phyloP scores from a whole-genome alignment of 2,797 vertebrate species.

The Phylloscopus collybita region DNA sequence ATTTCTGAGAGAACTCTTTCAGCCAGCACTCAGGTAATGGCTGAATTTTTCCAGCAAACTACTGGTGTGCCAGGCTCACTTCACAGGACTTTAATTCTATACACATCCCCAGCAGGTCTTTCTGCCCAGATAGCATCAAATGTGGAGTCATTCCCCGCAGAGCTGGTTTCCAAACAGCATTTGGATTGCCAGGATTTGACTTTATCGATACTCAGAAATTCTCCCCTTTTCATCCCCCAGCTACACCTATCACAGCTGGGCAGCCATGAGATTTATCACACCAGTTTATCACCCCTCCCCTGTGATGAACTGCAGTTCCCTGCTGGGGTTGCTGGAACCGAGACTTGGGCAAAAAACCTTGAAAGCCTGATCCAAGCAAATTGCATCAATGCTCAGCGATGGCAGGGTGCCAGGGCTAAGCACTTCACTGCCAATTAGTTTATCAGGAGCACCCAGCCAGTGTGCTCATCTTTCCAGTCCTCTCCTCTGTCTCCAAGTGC shows the following conservation, averaged over 20 bases:
- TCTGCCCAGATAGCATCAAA: background rate
- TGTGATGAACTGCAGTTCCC: background rate
- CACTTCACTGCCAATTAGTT: background rate
- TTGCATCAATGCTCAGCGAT: background rate
- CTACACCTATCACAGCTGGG: background rate
- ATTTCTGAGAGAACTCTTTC: background rate
- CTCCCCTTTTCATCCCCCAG: background rate
- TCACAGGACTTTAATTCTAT: background rate
- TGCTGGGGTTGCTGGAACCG: background rate
- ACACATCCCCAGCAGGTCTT: background rate
- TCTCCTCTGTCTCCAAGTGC: background rate
- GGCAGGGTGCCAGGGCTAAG: background rate
- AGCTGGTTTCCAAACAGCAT: background rate
- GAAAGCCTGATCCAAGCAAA: background rate
- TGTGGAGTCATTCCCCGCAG: background rate
- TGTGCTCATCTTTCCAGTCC: background rate
- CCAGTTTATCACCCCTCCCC: background rate
- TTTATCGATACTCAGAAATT: background rate
- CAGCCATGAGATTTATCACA: background rate
- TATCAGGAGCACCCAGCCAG: conserved; percentile 12
- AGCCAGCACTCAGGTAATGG: background rate
- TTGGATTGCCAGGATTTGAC: background rate
- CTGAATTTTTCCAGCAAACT: background rate
- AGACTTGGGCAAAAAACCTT: background rate
- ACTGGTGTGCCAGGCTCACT: background rate